phyloP scores from a whole-genome alignment of 2,113 vertebrate species.

The Fregata magnificens region DNA sequence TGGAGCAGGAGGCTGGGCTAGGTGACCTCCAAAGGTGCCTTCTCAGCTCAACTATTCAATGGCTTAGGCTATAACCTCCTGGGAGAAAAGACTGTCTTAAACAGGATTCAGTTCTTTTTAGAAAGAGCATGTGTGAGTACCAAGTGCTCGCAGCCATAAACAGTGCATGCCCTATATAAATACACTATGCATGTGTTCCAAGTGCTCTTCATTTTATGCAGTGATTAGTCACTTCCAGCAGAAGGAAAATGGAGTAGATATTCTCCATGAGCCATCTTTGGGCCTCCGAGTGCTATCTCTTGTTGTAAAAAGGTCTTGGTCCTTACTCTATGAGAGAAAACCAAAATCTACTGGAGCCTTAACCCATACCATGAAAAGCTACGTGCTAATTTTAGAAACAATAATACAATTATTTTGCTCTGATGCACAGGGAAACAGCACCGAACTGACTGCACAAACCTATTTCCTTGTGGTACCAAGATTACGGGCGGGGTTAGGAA shows the following conservation, averaged over 20 bases:
- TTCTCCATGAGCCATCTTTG: not conserved
- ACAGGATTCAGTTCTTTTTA: not conserved
- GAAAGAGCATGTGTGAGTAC: not conserved
- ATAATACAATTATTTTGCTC: not conserved
- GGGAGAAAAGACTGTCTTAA: not conserved
- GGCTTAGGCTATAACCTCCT: not conserved
- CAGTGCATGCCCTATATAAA: not conserved
- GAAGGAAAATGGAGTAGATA: not conserved
- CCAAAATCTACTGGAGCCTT: not conserved
- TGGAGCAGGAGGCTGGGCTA: not conserved
- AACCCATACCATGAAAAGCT: not conserved
- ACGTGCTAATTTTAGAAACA: not conserved
- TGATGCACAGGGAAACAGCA: not conserved
- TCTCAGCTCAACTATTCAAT: not conserved
- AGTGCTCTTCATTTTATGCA: not conserved
- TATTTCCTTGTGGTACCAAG: not conserved
- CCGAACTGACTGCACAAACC: not conserved
- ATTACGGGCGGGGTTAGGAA: not conserved
- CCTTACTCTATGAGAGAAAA: not conserved
- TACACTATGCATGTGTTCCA: not conserved
- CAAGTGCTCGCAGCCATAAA: not conserved
- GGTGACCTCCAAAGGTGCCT: not conserved
- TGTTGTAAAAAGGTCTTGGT: not conserved
- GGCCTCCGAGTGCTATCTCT: not conserved
- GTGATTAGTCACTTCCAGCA: not conserved